A percentile compares a stretch with the other conserved stretches of the same genome.
These are phyloP conservation scores for Acanthopagrus latus DNA, from an alignment of 2,797 vertebrate genomes.

Conservation along the genomic window DNA sequence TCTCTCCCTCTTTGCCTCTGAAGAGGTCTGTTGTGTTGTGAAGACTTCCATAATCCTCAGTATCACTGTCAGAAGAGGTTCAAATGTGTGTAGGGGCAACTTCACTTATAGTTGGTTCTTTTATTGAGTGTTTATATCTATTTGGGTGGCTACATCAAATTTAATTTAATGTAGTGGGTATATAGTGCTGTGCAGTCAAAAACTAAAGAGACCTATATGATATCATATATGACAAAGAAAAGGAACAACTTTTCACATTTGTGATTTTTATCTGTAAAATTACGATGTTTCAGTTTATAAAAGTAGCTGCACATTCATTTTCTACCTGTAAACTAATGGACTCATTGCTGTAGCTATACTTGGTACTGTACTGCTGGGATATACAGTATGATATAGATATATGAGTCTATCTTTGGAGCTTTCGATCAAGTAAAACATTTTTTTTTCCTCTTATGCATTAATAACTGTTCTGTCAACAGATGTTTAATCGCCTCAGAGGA, in stretches of 20 bases:
- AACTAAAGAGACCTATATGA: no score
- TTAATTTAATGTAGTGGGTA: background rate
- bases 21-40: slow-evolving; percentile 24
- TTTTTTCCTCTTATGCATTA: background rate
- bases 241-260: background rate
- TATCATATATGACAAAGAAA: background rate
- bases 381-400: background rate
- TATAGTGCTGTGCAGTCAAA: background rate
- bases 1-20: slow-evolving; percentile 2
- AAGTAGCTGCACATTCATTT: background rate
- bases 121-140: background rate
- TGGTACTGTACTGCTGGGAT: background rate
- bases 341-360: background rate
- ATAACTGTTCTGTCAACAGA: background rate
- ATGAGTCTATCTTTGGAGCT: background rate
- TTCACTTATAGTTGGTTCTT: background rate
- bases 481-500: slow-evolving; percentile 13
- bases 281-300: background rate
- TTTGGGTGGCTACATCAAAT: background rate
- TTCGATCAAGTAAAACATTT: background rate
- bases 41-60: slow-evolving; percentile 11
- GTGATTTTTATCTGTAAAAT: background rate
- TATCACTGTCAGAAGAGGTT: background rate
- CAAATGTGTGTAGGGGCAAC: slow-evolving; percentile 1
- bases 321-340: no score